Percentiles rank a stretch among this genome's conserved stretches.
Conservation (phyloP, 2,113 vertebrate genomes). For the Thoracochromis brauschi region DNA sequence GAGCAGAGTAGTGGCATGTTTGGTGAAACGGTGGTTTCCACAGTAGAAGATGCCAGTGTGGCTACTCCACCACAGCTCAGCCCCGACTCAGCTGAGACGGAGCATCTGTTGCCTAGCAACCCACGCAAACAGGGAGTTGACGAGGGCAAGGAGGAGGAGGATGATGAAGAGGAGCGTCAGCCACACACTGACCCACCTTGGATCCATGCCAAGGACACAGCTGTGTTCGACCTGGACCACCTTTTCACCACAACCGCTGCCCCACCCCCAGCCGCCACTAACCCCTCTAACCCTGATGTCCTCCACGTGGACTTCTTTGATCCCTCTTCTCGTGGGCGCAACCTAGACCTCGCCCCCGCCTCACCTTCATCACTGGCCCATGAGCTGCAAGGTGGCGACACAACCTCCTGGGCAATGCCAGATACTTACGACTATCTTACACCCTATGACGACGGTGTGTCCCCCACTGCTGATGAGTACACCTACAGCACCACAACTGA, state of each 20-base stretch:
- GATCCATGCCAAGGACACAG: constrained; percentile 61
- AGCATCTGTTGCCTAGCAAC: constrained; percentile 55
- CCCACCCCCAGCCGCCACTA: constrained; percentile 6
- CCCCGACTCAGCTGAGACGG: constrained; percentile 63
- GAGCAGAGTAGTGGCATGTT: constrained; percentile 75
- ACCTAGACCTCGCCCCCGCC: constrained; percentile 45
- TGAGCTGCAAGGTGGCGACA: constrained; percentile 70
- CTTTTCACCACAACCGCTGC: constrained; percentile 23
- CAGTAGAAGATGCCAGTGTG: constrained; percentile 9
- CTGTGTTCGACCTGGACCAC: constrained; percentile 60
- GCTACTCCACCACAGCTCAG: constrained; percentile 28
- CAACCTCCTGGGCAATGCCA: constrained; percentile 79
- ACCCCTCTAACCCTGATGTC: constrained; percentile 56
- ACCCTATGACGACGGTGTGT: constrained; percentile 79
- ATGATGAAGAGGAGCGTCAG: constrained; percentile 49
- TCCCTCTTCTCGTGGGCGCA: constrained; percentile 61
- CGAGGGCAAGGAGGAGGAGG: constrained; percentile 22
- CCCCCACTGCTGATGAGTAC: constrained; percentile 83
- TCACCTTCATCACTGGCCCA: constrained; percentile 58
- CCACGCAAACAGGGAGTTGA: not conserved
- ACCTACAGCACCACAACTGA: constrained; percentile 79
- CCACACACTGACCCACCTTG: constrained; percentile 54
- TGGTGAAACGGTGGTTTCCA: not conserved
- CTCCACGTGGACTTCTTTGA: constrained; percentile 83
- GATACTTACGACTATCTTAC: constrained; percentile 86